phyloP scores from a whole-genome alignment of 2,888 invertebrate species.

The Brenthis hecate region DNA sequence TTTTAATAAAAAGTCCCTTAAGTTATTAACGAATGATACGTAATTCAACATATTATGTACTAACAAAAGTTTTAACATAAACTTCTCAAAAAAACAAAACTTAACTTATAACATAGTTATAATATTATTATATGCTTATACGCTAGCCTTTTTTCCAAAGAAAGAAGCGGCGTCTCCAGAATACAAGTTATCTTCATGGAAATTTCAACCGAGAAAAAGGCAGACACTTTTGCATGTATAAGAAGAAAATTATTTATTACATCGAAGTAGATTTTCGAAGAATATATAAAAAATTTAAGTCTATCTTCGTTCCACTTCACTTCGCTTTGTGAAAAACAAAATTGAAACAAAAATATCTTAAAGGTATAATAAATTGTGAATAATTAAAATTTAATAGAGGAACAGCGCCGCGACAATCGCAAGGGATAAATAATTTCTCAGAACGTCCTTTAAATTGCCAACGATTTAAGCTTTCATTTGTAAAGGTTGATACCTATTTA shows the following conservation, averaged over 20 bases:
- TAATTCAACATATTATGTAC: too few relatives aligned
- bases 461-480: slow-evolving; percentile 31
- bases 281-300: background rate
- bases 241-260: background rate
- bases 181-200: too few relatives aligned
- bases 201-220: too few relatives aligned
- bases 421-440: slow-evolving; percentile 28
- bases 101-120: too few relatives aligned
- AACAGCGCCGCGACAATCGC: slow-evolving; percentile 21
- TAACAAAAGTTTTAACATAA: too few relatives aligned
- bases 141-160: too few relatives aligned
- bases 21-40: too few relatives aligned
- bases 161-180: too few relatives aligned
- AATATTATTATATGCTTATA: too few relatives aligned
- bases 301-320: background rate
- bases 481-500: slow-evolving; percentile 26
- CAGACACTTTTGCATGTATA: too few relatives aligned
- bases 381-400: slow-evolving; percentile 31
- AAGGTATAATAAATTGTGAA: slow-evolving; percentile 22
- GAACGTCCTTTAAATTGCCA: slow-evolving; percentile 30
- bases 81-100: too few relatives aligned
- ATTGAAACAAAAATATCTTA: slow-evolving; percentile 4
- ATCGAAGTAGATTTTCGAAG: background rate
- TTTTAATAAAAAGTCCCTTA: too few relatives aligned
- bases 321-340: background rate